Conservation (phyloP, 2,113 vertebrate species). For the Larimichthys polyactis region DNA sequence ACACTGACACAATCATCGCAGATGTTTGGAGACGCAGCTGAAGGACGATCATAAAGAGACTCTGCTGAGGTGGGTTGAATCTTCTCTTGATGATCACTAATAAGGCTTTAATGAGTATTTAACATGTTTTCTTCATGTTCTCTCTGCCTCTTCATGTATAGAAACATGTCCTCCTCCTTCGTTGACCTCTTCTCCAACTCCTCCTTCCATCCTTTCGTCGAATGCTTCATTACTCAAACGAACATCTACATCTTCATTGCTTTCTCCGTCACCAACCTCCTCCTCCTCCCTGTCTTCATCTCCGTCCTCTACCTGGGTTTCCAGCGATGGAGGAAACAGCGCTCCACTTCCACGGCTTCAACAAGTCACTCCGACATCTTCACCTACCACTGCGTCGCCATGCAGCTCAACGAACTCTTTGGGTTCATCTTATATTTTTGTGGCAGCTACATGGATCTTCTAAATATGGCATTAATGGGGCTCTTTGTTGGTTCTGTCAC, state of each 20-base stretch:
- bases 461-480: accelerated
- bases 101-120: no score
- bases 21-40: no score
- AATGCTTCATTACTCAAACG: neutral
- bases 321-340: neutral
- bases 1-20: no score
- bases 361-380: constrained; percentile 15
- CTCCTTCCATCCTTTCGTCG: neutral
- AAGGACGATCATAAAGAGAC: neutral
- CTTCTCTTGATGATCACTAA: no score
- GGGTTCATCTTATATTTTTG: neutral
- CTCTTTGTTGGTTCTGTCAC: accelerated
- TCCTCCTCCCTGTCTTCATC: constrained; percentile 2
- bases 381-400: constrained; percentile 16
- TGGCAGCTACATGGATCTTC: accelerated
- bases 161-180: neutral
- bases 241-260: neutral
- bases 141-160: neutral
- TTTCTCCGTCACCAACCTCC: neutral
- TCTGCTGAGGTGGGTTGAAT: no score
- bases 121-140: neutral
- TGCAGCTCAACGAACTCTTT: constrained; percentile 10
- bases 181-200: neutral
- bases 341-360: neutral
- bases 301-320: neutral